These are phyloP conservation scores for Castor canadensis DNA, from an alignment of 2,113 vertebrate genomes.

Conservation along the genomic window DNA sequence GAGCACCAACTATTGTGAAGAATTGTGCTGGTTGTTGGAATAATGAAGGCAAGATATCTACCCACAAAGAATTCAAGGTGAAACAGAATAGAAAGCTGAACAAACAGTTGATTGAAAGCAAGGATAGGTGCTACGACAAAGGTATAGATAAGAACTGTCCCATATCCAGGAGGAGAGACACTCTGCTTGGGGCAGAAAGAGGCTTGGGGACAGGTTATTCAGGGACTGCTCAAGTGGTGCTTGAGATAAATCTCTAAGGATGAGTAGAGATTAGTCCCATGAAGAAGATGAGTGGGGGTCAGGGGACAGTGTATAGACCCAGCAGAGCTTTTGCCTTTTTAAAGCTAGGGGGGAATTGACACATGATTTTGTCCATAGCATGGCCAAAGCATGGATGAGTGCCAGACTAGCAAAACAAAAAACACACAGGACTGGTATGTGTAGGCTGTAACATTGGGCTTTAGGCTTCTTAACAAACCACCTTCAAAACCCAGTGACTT, in stretches of 20 bases:
- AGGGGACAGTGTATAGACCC: neutral
- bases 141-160: neutral
- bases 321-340: neutral
- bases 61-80: neutral
- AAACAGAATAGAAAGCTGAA: neutral
- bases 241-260: neutral
- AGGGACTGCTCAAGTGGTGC: neutral
- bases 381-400: too few species aligned
- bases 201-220: neutral
- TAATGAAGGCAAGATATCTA: neutral
- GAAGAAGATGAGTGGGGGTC: neutral
- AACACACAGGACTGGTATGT: neutral
- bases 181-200: neutral
- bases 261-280: neutral
- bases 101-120: neutral
- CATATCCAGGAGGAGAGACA: fast-evolving
- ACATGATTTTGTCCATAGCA: neutral
- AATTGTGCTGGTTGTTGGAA: neutral
- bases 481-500: neutral
- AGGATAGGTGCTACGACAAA: neutral
- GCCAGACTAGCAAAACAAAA: neutral
- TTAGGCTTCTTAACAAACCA: neutral
- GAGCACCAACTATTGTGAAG: neutral
- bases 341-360: neutral
- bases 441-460: neutral